Evolutionary conservation across 2,113 vertebrate genomes (phyloP).

Genomic region (Pluvialis apricaria): DNA sequence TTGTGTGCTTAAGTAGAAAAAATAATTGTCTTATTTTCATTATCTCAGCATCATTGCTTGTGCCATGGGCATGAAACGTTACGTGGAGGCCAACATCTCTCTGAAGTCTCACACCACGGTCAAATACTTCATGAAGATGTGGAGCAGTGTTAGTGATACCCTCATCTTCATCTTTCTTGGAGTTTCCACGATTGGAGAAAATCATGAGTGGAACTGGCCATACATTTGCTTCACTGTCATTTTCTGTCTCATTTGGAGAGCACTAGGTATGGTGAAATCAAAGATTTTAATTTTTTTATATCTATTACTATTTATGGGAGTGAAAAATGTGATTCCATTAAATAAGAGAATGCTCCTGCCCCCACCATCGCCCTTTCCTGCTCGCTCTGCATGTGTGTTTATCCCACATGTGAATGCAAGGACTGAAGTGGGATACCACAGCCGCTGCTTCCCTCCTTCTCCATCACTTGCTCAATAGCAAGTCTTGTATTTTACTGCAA

Average conservation of each 20-base stretch:
- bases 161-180: slow-evolving; percentile 86
- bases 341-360: background rate
- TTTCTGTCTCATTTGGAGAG: slow-evolving; percentile 82
- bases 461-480: background rate
- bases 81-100: slow-evolving; percentile 83
- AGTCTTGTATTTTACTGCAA: background rate
- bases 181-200: slow-evolving; percentile 80
- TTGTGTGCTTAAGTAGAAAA: background rate
- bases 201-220: slow-evolving; percentile 82
- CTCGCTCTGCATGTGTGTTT: fast-evolving
- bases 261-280: slow-evolving; percentile 64
- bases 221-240: slow-evolving; percentile 81
- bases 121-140: slow-evolving; percentile 89
- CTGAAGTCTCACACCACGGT: slow-evolving; percentile 82
- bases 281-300: background rate
- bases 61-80: slow-evolving; percentile 84
- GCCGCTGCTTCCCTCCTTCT: background rate
- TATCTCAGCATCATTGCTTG: slow-evolving; percentile 78
- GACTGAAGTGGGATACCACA: background rate
- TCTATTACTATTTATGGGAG: background rate
- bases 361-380: background rate
- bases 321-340: background rate
- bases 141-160: slow-evolving; percentile 82
- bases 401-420: background rate
- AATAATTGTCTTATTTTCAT: background rate